phyloP scores from a whole-genome alignment of 2,113 vertebrate species.

The Dipodomys spectabilis region DNA sequence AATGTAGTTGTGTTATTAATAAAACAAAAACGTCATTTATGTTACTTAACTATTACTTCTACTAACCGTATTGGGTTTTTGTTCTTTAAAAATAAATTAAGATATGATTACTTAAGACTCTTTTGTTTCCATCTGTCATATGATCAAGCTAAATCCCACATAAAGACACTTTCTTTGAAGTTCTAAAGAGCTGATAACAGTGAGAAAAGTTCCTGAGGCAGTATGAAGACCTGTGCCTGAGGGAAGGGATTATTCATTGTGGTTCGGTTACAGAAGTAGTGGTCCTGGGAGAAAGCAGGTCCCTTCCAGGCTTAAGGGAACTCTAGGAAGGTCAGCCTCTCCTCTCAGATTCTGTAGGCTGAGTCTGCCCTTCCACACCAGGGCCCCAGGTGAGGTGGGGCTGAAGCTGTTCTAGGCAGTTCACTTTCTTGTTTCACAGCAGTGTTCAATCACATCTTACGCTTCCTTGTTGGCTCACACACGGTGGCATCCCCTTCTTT shows the following conservation, averaged over 20 bases:
- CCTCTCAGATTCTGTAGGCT: background rate
- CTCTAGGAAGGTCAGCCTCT: background rate
- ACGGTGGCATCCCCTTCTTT: too few relatives aligned
- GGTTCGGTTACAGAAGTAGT: background rate
- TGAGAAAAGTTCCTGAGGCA: background rate
- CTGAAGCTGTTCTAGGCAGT: accelerated
- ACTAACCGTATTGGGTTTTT: background rate
- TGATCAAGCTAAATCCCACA: background rate
- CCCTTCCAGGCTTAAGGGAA: background rate
- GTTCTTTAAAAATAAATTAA: background rate
- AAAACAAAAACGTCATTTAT: background rate
- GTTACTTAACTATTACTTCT: background rate
- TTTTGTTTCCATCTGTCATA: slow-evolving; percentile 27
- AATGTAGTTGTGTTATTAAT: background rate
- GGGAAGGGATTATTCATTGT: background rate
- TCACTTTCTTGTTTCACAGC: background rate
- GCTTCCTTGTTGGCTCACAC: background rate
- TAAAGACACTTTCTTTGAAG: background rate
- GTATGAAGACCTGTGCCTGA: background rate
- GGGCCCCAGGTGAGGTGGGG: accelerated
- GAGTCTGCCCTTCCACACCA: background rate
- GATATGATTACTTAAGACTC: background rate
- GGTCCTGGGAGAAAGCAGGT: background rate
- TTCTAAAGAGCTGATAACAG: background rate
- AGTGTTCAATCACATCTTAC: background rate